A percentile compares a stretch with the other conserved stretches of the same genome.
Conservation (phyloP, 2,888 invertebrate genomes). For the Dugesia japonica region DNA sequence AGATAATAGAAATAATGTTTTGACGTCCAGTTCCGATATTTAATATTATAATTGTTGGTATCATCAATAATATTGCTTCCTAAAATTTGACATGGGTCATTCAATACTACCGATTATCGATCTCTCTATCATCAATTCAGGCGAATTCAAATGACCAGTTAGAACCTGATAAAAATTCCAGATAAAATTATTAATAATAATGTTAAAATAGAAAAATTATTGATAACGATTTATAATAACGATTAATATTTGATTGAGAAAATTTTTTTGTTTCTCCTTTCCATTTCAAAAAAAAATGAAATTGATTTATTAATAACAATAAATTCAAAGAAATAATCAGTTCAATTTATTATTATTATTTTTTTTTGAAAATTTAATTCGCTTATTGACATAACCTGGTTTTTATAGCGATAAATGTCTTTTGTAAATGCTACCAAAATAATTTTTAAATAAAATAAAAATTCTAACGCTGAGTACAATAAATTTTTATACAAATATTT, state of each 20-base stretch:
- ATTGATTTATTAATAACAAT: too few species aligned
- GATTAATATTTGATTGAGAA: too few species aligned
- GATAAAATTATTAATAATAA: background rate
- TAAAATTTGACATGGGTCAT: conserved; percentile 14
- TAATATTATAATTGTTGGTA: background rate
- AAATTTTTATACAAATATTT: conserved; percentile 13
- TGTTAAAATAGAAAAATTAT: background rate
- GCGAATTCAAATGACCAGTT: too few species aligned
- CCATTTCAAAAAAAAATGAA: too few species aligned
- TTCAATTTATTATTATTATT: too few species aligned
- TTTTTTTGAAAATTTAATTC: too few species aligned
- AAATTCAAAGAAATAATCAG: too few species aligned
- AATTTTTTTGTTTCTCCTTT: too few species aligned
- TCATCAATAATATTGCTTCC: conserved; percentile 15
- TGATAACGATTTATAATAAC: background rate
- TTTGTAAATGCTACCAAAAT: background rate
- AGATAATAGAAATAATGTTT: background rate
- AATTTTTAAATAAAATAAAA: too few species aligned
- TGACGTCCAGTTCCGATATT: conserved; percentile 13
- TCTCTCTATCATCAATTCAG: background rate
- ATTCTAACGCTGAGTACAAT: conserved; percentile 2
- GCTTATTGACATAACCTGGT: background rate
- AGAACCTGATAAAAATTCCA: background rate
- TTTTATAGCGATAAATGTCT: background rate
- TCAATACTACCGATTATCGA: background rate